Evolutionary conservation across 2,797 vertebrate genomes (phyloP).

Genomic region (Remorina albescens): DNA sequence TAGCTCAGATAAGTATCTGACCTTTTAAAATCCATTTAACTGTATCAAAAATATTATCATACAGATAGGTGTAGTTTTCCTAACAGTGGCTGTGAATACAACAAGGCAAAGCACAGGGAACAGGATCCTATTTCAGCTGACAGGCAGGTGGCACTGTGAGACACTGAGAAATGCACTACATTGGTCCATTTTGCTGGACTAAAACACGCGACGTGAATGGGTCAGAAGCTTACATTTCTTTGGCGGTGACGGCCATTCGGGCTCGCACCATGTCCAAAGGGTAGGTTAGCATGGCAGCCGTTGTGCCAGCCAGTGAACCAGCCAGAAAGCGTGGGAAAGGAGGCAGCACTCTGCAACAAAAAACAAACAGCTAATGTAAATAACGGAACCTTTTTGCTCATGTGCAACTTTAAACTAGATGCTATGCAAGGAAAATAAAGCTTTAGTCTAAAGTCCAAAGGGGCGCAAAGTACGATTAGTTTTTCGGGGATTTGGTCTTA

Average conservation of each 20-base stretch:
- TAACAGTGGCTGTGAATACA: neutral
- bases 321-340: constrained; percentile 94
- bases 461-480: neutral
- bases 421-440: neutral
- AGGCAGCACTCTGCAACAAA: constrained; percentile 87
- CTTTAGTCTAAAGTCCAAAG: too few relatives aligned
- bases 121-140: neutral
- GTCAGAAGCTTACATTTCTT: constrained; percentile 91
- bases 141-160: neutral
- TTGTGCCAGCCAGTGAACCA: constrained; percentile 93
- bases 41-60: neutral
- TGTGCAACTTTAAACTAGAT: neutral
- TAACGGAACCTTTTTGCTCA: neutral
- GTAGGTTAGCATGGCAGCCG: constrained; percentile 93
- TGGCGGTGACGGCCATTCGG: constrained; percentile 97
- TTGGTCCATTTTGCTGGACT: neutral
- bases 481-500: neutral
- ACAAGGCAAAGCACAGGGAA: neutral
- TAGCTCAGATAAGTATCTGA: neutral
- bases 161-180: neutral
- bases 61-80: too few relatives aligned
- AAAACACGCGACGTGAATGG: neutral
- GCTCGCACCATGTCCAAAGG: constrained; percentile 96
- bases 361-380: neutral
- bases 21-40: neutral